A percentile compares a stretch with the other conserved stretches of the same genome.
These are phyloP conservation scores for Sphenodon punctatus DNA, from an alignment of 2,797 vertebrate genomes.

Conservation along the genomic window DNA sequence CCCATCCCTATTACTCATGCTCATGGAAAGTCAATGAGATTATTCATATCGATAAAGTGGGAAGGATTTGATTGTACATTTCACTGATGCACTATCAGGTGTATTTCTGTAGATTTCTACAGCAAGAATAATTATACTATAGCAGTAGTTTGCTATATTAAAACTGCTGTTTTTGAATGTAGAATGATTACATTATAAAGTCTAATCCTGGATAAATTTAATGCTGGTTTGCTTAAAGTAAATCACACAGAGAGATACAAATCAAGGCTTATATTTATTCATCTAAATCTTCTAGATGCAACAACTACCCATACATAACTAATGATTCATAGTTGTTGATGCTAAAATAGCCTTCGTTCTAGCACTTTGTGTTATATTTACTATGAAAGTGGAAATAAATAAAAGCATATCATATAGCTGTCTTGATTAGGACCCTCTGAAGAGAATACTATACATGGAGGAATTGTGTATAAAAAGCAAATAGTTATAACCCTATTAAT, in stretches of 20 bases:
- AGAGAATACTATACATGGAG: neutral
- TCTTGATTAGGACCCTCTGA: neutral
- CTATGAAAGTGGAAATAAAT: constrained; percentile 14
- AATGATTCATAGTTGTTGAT: neutral
- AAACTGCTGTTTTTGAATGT: constrained; percentile 22
- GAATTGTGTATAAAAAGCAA: neutral
- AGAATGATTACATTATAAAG: constrained; percentile 35
- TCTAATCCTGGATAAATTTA: constrained; percentile 18
- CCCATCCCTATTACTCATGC: no score
- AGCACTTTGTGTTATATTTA: constrained; percentile 11
- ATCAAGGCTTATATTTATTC: constrained; percentile 15
- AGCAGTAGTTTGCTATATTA: neutral
- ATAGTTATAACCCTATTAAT: neutral
- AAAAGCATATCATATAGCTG: neutral
- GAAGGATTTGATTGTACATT: neutral
- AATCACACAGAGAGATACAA: neutral
- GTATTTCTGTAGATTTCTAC: constrained; percentile 1
- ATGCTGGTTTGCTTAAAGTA: constrained; percentile 11
- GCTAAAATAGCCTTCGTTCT: neutral
- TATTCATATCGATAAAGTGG: neutral
- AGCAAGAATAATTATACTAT: constrained; percentile 4
- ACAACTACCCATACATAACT: neutral
- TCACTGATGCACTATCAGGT: neutral
- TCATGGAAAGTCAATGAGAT: neutral
- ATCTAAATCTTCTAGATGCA: neutral